Evolutionary conservation across 2,797 vertebrate genomes (phyloP), one percentile per base, ranked within the genome.

Genomic region (Coranthus polyacanthus): DNA sequence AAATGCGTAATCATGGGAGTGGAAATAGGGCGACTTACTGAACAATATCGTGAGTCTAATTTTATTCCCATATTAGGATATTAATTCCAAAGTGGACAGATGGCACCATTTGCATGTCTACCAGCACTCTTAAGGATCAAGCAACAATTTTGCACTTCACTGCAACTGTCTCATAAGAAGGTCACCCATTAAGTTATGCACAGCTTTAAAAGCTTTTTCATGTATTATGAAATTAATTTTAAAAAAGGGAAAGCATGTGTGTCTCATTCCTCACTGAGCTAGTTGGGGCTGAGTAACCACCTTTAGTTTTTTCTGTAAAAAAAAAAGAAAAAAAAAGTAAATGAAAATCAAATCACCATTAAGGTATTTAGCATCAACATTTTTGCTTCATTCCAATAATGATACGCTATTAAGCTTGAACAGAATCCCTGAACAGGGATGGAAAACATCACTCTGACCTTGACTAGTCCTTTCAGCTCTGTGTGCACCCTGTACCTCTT

Each of bases 71-170:
- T 76, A 89, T 85, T 86, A 83, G 60, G 61, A 78, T 81, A 87
- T 86, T 84, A 79, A 84, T 83, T 89, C 64, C 73, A 75, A 81
- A 90, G 77, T 89, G 87, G 86, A 87, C 86, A 89, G 81, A 90
- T 91, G 85, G 81, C 80, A 69, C 77, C 68, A 84, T 89, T 83
- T 85, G 79, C 83, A 87, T 88, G 76, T 88, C 85, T 86, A 78
- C 69, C 52, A 60, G 58, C 80, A 72, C 86, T 87, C 85, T 76
- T 73, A 60, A 74, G 78, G 79, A 90, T 92, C 84, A 88, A 88
- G 83, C 85, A 91, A 85, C 87, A 87, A 83, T 90, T 92, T 89
- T 90, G 82, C 87, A 91, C 83, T 91, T 91, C 86, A 88, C 81
- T 86, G 86, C 78, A 90, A 85, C 89, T 84, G 83, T 87, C 79